Evolutionary conservation across 2,797 vertebrate genomes (phyloP), one percentile per base, ranked within the genome.

Genomic region (Macrochelys suwanniensis): DNA sequence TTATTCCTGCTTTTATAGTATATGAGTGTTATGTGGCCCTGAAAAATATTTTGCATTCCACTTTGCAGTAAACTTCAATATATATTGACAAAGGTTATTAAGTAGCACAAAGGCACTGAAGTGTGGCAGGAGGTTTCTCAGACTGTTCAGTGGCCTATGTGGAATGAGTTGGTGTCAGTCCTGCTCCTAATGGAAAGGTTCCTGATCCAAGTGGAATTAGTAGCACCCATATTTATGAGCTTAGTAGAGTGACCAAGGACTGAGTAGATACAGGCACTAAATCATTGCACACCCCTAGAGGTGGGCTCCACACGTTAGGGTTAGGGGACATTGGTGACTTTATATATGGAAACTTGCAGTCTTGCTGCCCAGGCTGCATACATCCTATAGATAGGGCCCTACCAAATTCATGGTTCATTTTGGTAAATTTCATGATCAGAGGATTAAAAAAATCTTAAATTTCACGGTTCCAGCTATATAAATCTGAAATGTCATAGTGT

Each of bases 101-200:
- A 54, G 31, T 9, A 54, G 15, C 19, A 71, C 47, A 15, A 71
- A 93, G 45, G 17, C 50, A 31, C 19, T 61, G 76, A 26, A 84
- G 21, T 33, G 4, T 0, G 12, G 54, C 47, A 33, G 71, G 61
- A 23, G 65, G 53, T 7, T 90, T 1, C 1, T 2, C 2, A 9
- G 6, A 2, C 68, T 47, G 47, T 80, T 5, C 37, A 61, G 89
- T 85, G 42, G 11, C 21, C 45, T 0, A 28, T 2, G 81, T 86
- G 6, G 86, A 83, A 53, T 26, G 79, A n/a, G 3, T 4, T 42
- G 11, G 1, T 0, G 56, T 87, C 47, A 65, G 54, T 79, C 25
- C 76, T 57, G 7, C n/a, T 76, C 81, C 9, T 37, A 3, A 0
- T 33, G 42, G 56, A 91, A 16, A 85, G 45, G 12, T 31, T 1